These are phyloP conservation scores for Odontocolon sp. DNA, from an alignment of 2,888 invertebrate genomes.

Conservation along the genomic window DNA sequence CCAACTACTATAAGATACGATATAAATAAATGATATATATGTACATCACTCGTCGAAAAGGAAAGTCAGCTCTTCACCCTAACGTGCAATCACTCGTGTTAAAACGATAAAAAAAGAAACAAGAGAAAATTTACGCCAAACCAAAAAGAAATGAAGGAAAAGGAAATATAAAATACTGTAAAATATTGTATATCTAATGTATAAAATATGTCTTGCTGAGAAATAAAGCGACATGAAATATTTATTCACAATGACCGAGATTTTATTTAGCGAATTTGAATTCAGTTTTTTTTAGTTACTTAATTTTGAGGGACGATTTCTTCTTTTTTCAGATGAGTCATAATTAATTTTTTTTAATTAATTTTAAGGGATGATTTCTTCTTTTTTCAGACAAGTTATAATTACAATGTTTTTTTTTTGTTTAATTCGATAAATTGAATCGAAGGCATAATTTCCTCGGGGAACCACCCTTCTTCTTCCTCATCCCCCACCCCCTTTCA, in stretches of 20 bases:
- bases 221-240: conserved; percentile 77
- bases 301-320: too few species aligned
- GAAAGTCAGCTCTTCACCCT: conserved; percentile 70
- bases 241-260: conserved; percentile 75
- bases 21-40: conserved; percentile 31
- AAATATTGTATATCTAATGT: conserved; percentile 77
- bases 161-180: conserved; percentile 67
- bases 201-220: conserved; percentile 69
- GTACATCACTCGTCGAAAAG: conserved; percentile 54
- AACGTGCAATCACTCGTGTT: conserved; percentile 76
- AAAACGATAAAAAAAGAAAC: conserved; percentile 60
- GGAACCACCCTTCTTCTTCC: too few species aligned
- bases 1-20: conserved; percentile 41
- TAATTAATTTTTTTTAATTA: too few species aligned
- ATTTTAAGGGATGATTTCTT: too few species aligned
- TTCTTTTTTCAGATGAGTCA: too few species aligned
- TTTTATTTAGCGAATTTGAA: neutral
- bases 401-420: too few species aligned
- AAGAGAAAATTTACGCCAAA: conserved; percentile 13
- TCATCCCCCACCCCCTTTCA: neutral
- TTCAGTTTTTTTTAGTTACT: neutral
- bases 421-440: too few species aligned
- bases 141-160: conserved; percentile 34
- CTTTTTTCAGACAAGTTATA: too few species aligned
- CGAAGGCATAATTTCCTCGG: neutral